phyloP scores from a whole-genome alignment of 2,797 vertebrate species.

The Microctenopoma stevenorrisi region DNA sequence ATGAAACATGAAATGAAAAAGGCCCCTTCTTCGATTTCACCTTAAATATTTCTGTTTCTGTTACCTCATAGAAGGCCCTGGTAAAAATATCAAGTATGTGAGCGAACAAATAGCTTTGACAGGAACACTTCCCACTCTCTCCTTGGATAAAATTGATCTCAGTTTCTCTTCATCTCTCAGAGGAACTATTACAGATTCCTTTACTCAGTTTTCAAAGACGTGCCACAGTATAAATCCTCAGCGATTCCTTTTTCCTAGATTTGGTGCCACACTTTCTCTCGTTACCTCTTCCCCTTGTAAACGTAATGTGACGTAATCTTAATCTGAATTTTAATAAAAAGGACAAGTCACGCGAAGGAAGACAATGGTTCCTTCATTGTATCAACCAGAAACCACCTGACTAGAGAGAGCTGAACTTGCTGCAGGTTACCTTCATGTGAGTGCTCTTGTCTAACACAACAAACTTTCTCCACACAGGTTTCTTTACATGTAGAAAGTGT shows the following conservation, averaged over 20 bases:
- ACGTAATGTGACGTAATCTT: background rate
- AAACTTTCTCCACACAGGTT: too few species aligned
- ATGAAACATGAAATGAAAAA: conserved; percentile 50
- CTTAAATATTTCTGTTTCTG: conserved; percentile 53
- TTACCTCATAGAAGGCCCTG: conserved; percentile 50
- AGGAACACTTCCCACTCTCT: conserved; percentile 59
- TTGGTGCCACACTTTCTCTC: too few species aligned
- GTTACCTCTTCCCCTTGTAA: too few species aligned
- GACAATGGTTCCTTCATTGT: too few species aligned
- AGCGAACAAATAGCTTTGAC: conserved; percentile 49
- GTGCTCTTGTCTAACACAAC: background rate
- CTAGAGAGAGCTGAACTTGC: too few species aligned
- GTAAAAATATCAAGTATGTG: conserved; percentile 59
- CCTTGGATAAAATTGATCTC: conserved; percentile 41
- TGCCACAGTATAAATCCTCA: background rate
- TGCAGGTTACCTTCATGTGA: background rate
- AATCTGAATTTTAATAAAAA: background rate
- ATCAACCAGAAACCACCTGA: too few species aligned
- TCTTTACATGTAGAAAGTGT: too few species aligned
- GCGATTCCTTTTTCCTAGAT: background rate
- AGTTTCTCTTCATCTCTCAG: conserved; percentile 17
- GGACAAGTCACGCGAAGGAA: background rate
- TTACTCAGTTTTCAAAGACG: background rate
- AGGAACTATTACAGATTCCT: conserved; percentile 15
- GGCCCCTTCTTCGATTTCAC: conserved; percentile 51